phyloP scores from a whole-genome alignment of 1,140 invertebrate species.

The Papilio polytes region DNA sequence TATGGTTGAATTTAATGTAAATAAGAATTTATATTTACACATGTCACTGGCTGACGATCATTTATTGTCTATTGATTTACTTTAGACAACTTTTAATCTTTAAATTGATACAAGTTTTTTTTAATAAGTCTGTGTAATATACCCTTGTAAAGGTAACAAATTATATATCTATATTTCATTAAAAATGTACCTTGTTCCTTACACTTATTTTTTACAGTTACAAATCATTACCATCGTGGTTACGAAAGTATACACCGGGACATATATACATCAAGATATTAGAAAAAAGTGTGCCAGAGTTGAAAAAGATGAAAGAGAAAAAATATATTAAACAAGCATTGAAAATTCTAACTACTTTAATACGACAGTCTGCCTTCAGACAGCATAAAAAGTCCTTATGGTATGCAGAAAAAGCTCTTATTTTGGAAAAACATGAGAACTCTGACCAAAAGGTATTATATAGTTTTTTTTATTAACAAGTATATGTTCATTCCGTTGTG shows the following conservation, averaged over 20 bases:
- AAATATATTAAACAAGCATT: conserved; percentile 50
- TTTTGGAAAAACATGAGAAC: conserved; percentile 64
- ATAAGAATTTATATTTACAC: no score
- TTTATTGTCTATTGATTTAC: no score
- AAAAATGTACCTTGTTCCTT: no score
- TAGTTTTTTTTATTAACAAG: no score
- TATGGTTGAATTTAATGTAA: no score
- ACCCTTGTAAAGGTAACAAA: no score
- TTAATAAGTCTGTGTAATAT: no score
- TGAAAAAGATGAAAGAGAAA: conserved; percentile 57
- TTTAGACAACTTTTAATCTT: no score
- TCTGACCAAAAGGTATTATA: conserved; percentile 60
- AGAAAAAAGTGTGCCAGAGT: conserved; percentile 59
- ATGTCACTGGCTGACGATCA: no score
- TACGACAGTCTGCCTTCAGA: conserved; percentile 62
- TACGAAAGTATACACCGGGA: conserved; percentile 63
- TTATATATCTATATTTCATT: no score
- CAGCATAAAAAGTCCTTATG: conserved; percentile 69
- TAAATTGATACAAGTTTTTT: no score
- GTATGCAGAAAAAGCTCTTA: conserved; percentile 74
- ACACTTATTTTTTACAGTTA: conserved; percentile 56
- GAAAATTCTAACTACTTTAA: conserved; percentile 59
- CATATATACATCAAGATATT: conserved; percentile 66
- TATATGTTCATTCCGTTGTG: no score
- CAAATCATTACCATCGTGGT: conserved; percentile 58